Conservation (phyloP, 2,797 vertebrate genomes). For the Spinibarbus caldwelli region DNA sequence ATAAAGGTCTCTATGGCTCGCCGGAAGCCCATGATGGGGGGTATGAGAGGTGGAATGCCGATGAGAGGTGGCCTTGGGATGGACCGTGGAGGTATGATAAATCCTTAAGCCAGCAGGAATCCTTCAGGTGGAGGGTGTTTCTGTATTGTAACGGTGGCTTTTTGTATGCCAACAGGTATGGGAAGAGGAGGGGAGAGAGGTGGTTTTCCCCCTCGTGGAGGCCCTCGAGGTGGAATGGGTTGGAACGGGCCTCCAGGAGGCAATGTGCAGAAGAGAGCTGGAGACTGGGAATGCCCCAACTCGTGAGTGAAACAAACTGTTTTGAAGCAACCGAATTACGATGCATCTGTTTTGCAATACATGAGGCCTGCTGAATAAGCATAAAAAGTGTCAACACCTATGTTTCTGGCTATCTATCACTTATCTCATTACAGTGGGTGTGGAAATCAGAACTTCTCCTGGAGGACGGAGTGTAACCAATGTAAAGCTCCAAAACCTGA, state of each 20-base stretch:
- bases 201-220: slow-evolving; percentile 86
- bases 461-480: slow-evolving; percentile 99
- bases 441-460: slow-evolving; percentile 98
- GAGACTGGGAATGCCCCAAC: slow-evolving; percentile 98
- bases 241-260: slow-evolving; percentile 88
- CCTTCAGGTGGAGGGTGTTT: not conserved
- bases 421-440: slow-evolving; percentile 78
- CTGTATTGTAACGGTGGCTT: not conserved
- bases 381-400: not conserved
- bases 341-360: not conserved
- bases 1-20: slow-evolving; percentile 93
- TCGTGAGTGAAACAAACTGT: slow-evolving; percentile 78
- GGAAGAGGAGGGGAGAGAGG: slow-evolving; percentile 91
- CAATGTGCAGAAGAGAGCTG: slow-evolving; percentile 90
- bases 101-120: not conserved
- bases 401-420: not conserved
- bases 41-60: slow-evolving; percentile 83
- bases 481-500: slow-evolving; percentile 98
- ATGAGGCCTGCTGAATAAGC: not conserved
- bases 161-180: slow-evolving; percentile 43
- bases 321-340: slow-evolving; percentile 45
- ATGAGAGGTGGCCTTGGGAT: slow-evolving; percentile 80
- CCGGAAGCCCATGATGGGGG: slow-evolving; percentile 90
- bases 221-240: slow-evolving; percentile 85
- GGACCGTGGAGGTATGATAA: slow-evolving; percentile 87